phyloP scores from a whole-genome alignment of 2,888 invertebrate genomes.

The Girardia tigrina region DNA sequence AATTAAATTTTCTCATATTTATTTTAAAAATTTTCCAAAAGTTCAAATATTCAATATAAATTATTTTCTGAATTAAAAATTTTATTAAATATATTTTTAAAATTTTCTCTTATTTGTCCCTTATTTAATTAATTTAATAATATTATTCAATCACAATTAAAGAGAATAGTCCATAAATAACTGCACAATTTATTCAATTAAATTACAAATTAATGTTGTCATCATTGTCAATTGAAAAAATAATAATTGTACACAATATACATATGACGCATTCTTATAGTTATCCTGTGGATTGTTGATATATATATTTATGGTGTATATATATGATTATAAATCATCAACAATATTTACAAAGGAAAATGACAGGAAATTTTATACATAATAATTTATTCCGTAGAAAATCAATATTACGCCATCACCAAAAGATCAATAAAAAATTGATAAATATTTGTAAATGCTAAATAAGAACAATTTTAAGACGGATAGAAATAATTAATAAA shows the following conservation, averaged over 20 bases:
- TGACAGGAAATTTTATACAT: background rate
- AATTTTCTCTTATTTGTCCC: too few relatives aligned
- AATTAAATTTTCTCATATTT: too few relatives aligned
- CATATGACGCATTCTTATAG: constrained; percentile 9
- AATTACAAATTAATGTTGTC: background rate
- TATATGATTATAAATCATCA: constrained; percentile 2
- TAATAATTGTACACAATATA: background rate
- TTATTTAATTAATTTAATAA: too few relatives aligned
- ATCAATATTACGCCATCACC: background rate
- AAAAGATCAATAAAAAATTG: background rate
- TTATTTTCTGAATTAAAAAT: too few relatives aligned
- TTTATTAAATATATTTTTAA: too few relatives aligned
- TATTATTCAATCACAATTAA: too few relatives aligned
- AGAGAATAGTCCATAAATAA: too few relatives aligned
- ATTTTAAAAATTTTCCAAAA: too few relatives aligned
- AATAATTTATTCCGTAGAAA: background rate
- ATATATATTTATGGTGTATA: too few relatives aligned
- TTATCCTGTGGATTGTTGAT: too few relatives aligned
- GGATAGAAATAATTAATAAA: background rate
- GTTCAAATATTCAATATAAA: too few relatives aligned
- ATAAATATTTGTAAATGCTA: background rate
- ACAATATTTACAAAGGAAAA: constrained; percentile 23
- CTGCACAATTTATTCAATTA: constrained; percentile 14
- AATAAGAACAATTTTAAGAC: background rate
- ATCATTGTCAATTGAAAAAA: constrained; percentile 7